These are phyloP conservation scores for Xestia ashworthii DNA, from an alignment of 2,888 invertebrate species.

Conservation along the genomic window DNA sequence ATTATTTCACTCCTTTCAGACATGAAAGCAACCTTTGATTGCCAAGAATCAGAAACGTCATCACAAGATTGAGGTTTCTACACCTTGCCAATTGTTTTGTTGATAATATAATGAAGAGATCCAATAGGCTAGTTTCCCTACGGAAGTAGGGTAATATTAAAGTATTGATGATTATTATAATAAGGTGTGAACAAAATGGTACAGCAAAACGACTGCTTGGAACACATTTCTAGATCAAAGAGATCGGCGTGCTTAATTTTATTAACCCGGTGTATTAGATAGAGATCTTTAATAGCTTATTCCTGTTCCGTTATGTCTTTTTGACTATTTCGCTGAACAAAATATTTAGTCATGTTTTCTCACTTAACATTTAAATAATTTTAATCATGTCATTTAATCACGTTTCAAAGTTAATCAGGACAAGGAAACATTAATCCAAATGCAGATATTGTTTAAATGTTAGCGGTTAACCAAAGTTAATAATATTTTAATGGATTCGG, in stretches of 20 bases:
- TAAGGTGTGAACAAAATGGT: constrained; percentile 44
- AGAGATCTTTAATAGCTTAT: constrained; percentile 69
- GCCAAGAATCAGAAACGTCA: constrained; percentile 31
- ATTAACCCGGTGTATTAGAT: constrained; percentile 70
- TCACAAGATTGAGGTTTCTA: neutral
- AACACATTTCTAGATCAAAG: constrained; percentile 69
- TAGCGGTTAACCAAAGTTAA: neutral
- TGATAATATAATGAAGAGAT: constrained; percentile 1
- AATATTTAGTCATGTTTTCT: constrained; percentile 37
- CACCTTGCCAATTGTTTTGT: constrained; percentile 16
- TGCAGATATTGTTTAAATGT: constrained; percentile 16
- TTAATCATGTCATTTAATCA: constrained; percentile 43
- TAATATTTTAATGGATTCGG: constrained; percentile 9
- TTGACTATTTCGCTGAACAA: constrained; percentile 26
- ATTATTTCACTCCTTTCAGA: constrained; percentile 3
- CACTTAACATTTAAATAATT: constrained; percentile 29
- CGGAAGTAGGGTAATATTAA: neutral
- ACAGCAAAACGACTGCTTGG: constrained; percentile 30
- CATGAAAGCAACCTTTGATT: constrained; percentile 4
- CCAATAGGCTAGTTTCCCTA: neutral
- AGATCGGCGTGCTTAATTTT: constrained; percentile 69
- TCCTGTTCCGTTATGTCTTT: constrained; percentile 60
- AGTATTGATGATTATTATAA: constrained; percentile 25
- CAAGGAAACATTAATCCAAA: constrained; percentile 44
- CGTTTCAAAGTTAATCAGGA: constrained; percentile 37